Percentiles rank a stretch among this genome's conserved stretches.
These are phyloP conservation scores for Chloropsis cyanopogon DNA, from an alignment of 2,113 vertebrate genomes.

Conservation along the genomic window DNA sequence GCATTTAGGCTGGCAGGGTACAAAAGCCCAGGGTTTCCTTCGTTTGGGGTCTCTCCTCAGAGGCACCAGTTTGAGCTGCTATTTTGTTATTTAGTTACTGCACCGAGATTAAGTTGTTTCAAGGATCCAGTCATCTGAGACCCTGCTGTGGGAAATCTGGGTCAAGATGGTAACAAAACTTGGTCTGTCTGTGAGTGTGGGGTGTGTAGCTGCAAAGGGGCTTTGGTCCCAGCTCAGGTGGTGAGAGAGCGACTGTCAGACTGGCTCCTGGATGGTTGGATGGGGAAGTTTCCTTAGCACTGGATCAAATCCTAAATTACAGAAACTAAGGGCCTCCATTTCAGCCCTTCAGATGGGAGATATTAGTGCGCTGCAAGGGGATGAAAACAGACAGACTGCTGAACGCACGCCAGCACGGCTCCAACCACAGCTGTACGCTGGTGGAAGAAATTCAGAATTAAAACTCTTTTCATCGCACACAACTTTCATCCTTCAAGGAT, in stretches of 20 bases:
- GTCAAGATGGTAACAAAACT: rapidly evolving
- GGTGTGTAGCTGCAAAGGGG: background rate
- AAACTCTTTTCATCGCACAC: background rate
- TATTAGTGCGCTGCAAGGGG: background rate
- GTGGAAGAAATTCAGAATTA: background rate
- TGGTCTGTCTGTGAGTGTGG: background rate
- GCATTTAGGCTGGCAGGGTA: background rate
- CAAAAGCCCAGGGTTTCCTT: background rate
- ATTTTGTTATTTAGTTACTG: background rate
- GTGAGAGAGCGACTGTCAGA: background rate
- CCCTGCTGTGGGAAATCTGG: background rate
- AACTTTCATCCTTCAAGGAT: background rate
- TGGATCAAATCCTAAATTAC: background rate
- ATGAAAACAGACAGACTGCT: constrained; percentile 33
- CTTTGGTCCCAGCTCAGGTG: background rate
- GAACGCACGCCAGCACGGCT: background rate
- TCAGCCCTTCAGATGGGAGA: constrained; percentile 44
- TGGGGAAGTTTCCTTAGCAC: background rate
- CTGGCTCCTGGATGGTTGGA: background rate
- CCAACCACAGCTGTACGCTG: background rate
- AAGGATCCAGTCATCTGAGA: background rate
- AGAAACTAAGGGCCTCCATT: background rate
- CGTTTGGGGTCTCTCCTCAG: background rate
- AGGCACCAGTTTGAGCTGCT: background rate
- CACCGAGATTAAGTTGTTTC: background rate